phyloP scores from a whole-genome alignment of 2,113 vertebrate species.

The Barnardius zonarius region DNA sequence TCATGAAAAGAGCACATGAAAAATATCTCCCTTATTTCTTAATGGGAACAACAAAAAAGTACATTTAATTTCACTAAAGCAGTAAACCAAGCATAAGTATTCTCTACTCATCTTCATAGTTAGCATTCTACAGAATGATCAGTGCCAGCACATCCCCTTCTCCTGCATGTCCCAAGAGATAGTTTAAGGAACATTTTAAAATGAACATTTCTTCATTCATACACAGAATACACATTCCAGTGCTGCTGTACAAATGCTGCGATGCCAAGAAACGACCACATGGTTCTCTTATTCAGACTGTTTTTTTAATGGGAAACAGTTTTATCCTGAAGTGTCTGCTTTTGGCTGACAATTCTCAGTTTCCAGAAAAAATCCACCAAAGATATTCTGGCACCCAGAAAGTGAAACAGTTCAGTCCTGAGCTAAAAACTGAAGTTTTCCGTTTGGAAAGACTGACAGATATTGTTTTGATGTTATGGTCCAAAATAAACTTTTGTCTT shows the following conservation, averaged over 20 bases:
- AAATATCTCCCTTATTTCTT: not conserved
- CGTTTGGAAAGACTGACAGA: not conserved
- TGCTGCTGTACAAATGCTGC: not conserved
- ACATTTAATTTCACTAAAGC: not conserved
- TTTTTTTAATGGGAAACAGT: not conserved
- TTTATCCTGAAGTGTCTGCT: not conserved
- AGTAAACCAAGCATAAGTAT: not conserved
- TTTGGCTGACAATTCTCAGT: not conserved
- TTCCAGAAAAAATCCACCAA: not conserved
- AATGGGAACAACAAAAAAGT: not conserved
- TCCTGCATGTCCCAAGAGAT: slow-evolving; percentile 18
- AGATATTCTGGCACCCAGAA: not conserved
- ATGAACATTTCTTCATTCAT: slow-evolving; percentile 55
- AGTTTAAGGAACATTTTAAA: slow-evolving; percentile 51
- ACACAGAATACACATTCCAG: slow-evolving; percentile 26
- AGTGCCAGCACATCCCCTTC: slow-evolving; percentile 12
- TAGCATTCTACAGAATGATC: slow-evolving; percentile 51
- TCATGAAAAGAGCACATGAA: not conserved
- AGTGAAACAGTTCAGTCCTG: not conserved
- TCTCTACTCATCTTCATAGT: not conserved
- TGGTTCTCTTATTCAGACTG: not conserved
- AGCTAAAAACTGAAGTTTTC: not conserved
- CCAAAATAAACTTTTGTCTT: not conserved
- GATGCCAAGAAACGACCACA: not conserved
- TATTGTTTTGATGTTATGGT: not conserved